Percentiles rank a stretch among this genome's conserved stretches.
Evolutionary conservation across 1,140 invertebrate genomes (phyloP).

Genomic region (Drosophila oshimai): DNA sequence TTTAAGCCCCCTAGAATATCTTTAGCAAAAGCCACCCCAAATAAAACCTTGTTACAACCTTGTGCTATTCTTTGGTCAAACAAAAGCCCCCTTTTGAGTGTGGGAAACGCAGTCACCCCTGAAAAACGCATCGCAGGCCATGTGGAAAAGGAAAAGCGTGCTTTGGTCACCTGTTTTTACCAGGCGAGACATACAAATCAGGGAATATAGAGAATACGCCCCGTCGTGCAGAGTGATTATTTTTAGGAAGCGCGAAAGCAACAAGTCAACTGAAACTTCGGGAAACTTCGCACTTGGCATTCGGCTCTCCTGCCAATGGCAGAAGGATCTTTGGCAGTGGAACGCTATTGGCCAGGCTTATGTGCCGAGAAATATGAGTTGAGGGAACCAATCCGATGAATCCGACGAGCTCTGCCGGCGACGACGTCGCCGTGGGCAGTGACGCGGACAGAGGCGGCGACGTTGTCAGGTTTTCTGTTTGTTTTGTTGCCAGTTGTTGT

Average conservation of each 20-base stretch:
- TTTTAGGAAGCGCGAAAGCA: constrained; percentile 32
- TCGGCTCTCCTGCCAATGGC: constrained; percentile 45
- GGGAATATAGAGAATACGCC: constrained; percentile 56
- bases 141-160: background rate
- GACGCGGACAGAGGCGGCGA: constrained; percentile 7
- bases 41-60: background rate
- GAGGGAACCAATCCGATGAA: constrained; percentile 52
- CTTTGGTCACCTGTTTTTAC: constrained; percentile 18
- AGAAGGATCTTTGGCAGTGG: constrained; percentile 38
- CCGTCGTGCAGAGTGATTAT: constrained; percentile 39
- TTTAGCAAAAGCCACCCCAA: background rate
- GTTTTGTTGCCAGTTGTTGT: constrained; percentile 76
- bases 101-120: background rate
- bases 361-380: constrained; percentile 1
- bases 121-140: background rate
- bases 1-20: background rate
- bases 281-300: background rate
- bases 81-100: background rate
- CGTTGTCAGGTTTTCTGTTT: constrained; percentile 78
- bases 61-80: background rate
- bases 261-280: constrained; percentile 47
- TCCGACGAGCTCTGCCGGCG: background rate
- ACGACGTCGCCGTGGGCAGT: background rate
- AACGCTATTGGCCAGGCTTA: constrained; percentile 55
- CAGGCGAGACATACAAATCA: background rate